phyloP scores from a whole-genome alignment of 2,113 vertebrate genomes.

The Grallaria varia region DNA sequence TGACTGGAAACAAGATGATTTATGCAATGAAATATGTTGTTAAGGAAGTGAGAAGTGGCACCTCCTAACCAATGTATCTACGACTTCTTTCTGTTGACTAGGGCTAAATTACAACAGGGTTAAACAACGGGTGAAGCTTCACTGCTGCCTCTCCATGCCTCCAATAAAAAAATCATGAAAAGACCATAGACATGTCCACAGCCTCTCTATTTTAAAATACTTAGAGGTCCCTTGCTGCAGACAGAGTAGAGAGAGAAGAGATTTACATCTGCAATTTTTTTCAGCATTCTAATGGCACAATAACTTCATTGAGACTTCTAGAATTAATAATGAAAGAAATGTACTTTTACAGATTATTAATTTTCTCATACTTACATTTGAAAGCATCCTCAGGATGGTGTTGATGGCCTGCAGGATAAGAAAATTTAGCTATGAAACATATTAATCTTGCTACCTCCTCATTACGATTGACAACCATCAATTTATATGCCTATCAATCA shows the following conservation, averaged over 20 bases:
- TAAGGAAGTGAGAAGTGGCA: not conserved
- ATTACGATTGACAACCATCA: not conserved
- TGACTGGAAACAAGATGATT: not conserved
- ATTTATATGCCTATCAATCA: not conserved
- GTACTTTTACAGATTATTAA: not conserved
- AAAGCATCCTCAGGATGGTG: not conserved
- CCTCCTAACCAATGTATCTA: fast-evolving
- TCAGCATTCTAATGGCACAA: not conserved
- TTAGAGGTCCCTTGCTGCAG: not conserved
- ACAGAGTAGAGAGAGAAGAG: not conserved
- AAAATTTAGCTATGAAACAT: not conserved
- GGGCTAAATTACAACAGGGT: not conserved
- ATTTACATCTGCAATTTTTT: not conserved
- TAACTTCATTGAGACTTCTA: not conserved
- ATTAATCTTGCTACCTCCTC: not conserved
- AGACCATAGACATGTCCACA: not conserved
- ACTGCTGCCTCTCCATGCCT: not conserved
- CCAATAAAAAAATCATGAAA: not conserved
- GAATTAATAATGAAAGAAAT: not conserved
- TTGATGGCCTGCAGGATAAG: not conserved
- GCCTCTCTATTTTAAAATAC: not conserved
- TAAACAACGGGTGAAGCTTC: not conserved
- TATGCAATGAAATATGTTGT: fast-evolving
- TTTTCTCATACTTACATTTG: not conserved
- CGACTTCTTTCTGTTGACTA: not conserved